Base-by-base conservation (phyloP, 2,113 vertebrate species). In the Cygnus atratus region DNA sequence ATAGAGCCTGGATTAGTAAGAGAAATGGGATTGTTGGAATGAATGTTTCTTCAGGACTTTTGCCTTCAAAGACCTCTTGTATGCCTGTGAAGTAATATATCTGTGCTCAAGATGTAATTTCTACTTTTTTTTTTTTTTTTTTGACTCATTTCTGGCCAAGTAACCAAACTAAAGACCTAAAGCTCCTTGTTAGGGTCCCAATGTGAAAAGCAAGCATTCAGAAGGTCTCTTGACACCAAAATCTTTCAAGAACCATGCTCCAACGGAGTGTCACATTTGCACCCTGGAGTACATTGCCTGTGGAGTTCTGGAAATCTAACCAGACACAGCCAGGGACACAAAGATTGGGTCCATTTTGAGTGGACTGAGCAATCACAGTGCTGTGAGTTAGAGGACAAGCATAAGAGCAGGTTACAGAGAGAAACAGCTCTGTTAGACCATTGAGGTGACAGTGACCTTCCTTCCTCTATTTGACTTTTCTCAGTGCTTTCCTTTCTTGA, bases 381-480 rank as follows among this genome's bases (percentile, higher is more conserved):
- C 44, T 66, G 26, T 7, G 5, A 0, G 1, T n/a, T 21, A 73
- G 61, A 52, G 58, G 39, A 80, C 31, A 28, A 84, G 8, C 52
- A 44, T 17, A 58, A 72, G 46, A 59, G 33, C 13, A 81, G 33
- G 5, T 43, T 33, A 48, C 1, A 55, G 19, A 87, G 22, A 55
- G 22, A 70, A 55, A 55, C 39, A 88, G 31, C 31, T 67, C 43
- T 20, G 0, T 48, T 17, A 50, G 75, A 54, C 58, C 70, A 75
- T 11, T 78, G 50, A 90, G 70, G 33, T 84, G 84, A 84, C 84
- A 82, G 85, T 66, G 15, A 94, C 91, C 73, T 97, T 90, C 78
- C 67, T 91, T 73, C 29, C 72, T 84, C 48, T 90, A 52, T 84
- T 44, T 1, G 0, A 9, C 16, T 78, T 80, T 76, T 59, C 31